Base-by-base conservation (phyloP, 1,140 invertebrate genomes). In the Magallana gigas region DNA sequence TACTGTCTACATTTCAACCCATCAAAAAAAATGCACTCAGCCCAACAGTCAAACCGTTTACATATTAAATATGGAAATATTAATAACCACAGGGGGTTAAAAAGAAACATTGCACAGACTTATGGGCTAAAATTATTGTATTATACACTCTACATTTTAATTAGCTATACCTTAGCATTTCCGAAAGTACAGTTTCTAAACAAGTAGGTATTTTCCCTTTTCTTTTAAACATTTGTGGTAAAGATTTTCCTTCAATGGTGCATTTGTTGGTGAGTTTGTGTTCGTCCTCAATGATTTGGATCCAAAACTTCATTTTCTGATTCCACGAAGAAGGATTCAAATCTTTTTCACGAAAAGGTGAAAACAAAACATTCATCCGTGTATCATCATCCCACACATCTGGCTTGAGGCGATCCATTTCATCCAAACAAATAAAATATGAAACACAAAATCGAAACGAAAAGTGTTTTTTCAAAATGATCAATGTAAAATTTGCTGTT, bases 281-380 rank as follows among this genome's bases (percentile, higher is more conserved):
- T 71, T 91, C 87, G 58, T 90, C 82, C 11, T 83, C n/a, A 9
- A 93, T 91, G 12, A 90, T 11, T 16, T 91, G 86, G 4, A 86
- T 87, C 93, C 93, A 94, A 88, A 94, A 93, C 60, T 91, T 90
- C 86, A 93, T 91, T 88, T 94, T 94, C 57, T 91, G 90, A 48
- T 93, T 89, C 92, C 92, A 93, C 14, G 93, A 93, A 18, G 90
- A 88, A 1, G 92, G 92, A 71, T 94, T 93, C 23, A 93, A 86
- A 57, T 88, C 89, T 87, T 90, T 93, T 23, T 93, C 92, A 83
- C 93, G 85, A 86, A 93, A 94, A 4, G 92, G 91, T 56, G 92
- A 89, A 92, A 93, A 94, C 87, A 93, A 88, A 57, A 94, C 93
- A n/a, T 90, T 89, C 91, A 93, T 93, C 85, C 90, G 91, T 60